These are phyloP conservation scores for Cheilosia vernalis DNA, from an alignment of 2,888 invertebrate genomes.

Conservation along the genomic window DNA sequence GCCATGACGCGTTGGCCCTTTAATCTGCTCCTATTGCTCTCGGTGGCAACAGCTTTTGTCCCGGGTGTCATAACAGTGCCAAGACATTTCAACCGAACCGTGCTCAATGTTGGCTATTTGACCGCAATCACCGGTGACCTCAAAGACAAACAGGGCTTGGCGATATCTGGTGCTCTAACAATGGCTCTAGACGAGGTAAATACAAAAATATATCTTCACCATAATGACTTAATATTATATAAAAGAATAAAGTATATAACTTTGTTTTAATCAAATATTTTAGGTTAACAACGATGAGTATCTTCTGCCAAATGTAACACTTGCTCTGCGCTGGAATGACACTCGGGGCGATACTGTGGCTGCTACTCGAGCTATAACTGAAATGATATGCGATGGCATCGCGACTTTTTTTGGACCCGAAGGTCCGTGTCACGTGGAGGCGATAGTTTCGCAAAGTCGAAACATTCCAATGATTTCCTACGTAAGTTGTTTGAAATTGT, in stretches of 20 bases:
- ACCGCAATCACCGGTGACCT: constrained; percentile 91
- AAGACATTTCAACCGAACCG: constrained; percentile 83
- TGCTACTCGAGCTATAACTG: constrained; percentile 92
- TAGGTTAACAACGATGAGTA: constrained; percentile 89
- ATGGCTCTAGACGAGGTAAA: constrained; percentile 93
- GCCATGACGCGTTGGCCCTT: constrained; percentile 84
- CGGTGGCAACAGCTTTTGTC: constrained; percentile 85
- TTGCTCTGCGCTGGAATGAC: constrained; percentile 91
- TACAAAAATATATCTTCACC: not conserved
- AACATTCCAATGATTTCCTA: constrained; percentile 99
- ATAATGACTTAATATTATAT: constrained; percentile 3
- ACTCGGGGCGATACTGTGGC: constrained; percentile 93
- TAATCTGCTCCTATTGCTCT: constrained; percentile 87
- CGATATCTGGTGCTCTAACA: constrained; percentile 95
- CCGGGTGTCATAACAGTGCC: constrained; percentile 83
- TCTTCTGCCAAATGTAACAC: constrained; percentile 89
- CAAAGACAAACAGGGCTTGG: constrained; percentile 92
- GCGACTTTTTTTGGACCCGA: constrained; percentile 98
- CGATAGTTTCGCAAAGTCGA: constrained; percentile 95
- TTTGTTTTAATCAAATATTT: constrained; percentile 73
- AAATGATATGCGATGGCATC: constrained; percentile 95
- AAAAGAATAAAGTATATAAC: not conserved
- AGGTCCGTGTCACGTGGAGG: constrained; percentile 96
- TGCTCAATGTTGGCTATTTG: constrained; percentile 93
- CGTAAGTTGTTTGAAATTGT: constrained; percentile 86